Base-by-base conservation (phyloP, 2,113 vertebrate species). In the Phrynocephalus versicolor region DNA sequence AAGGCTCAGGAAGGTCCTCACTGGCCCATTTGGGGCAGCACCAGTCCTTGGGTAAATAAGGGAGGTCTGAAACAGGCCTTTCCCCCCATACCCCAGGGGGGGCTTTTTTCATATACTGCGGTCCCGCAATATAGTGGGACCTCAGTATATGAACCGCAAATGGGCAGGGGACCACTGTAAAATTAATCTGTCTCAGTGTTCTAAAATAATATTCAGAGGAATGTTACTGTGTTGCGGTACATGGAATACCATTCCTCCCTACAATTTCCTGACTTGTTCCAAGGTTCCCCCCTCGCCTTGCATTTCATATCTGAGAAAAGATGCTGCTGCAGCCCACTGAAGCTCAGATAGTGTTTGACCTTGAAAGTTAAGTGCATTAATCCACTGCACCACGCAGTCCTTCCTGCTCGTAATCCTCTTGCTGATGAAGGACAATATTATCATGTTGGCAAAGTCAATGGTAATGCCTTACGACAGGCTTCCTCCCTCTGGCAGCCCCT, bases 391-490 rank as follows among this genome's bases (percentile, higher is more conserved):
- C 0, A 0, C 0, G 0, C 0, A 1, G 72, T 51, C 83, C 0
- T 0, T 67, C 33, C 57, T 85, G 84, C 77, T 87, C 55, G 89
- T 79, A 30, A 82, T 86, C 81, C 92, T 79, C 75, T 57, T 16
- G 74, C 33, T 83, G 90, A 82, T 79, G 86, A 89, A 93, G 92
- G 91, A 85, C 89, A 89, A 2, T 57, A 39, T 79, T 55, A n/a
- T 86, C 87, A 64, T 7, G 15, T 39, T 83, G 89, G 92, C 82
- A 94, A 41, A 87, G 89, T 79, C 91, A 33, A 5, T 18, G 91
- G 89, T 85, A 88, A 85, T 74, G 89, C 93, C 89, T 92, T 39
- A 85, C 65, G 85, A 90, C 89, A 86, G 81, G 70, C 88, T 87
- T 82, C 91, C 81, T 88, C 89, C 92, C 94, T 1, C 74, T 2